A percentile compares a stretch with the other conserved stretches of the same genome.
phyloP scores from a whole-genome alignment of 2,113 vertebrate species.

The Larimichthys crocea region DNA sequence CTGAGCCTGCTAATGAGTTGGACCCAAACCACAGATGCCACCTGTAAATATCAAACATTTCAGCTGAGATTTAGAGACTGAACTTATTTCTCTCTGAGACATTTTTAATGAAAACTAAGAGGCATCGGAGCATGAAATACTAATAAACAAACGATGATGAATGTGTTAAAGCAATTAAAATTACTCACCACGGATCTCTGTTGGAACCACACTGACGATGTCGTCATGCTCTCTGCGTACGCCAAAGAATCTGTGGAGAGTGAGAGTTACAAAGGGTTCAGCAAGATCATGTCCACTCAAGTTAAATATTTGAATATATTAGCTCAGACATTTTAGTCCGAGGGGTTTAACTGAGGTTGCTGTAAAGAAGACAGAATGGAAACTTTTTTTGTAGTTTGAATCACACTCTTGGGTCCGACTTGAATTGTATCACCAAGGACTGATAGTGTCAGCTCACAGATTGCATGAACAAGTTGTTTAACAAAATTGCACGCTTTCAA shows the following conservation, averaged over 20 bases:
- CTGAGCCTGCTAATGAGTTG: constrained; percentile 42
- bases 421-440: constrained; percentile 28
- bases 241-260: constrained; percentile 56
- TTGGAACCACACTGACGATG: constrained; percentile 33
- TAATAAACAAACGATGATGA: constrained; percentile 57
- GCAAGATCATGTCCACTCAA: constrained; percentile 29
- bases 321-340: constrained; percentile 20
- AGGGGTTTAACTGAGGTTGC: constrained; percentile 3
- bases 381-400: constrained; percentile 23
- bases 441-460: constrained; percentile 31
- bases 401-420: constrained; percentile 25
- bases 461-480: constrained; percentile 56
- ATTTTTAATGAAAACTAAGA: constrained; percentile 54
- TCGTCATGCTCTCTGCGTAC: constrained; percentile 37
- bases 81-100: constrained; percentile 34
- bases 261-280: constrained; percentile 32
- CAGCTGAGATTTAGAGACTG: constrained; percentile 43
- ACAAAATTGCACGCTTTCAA: constrained; percentile 43
- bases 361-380: constrained; percentile 1
- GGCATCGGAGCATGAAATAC: constrained; percentile 53
- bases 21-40: constrained; percentile 55
- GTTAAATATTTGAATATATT: constrained; percentile 38
- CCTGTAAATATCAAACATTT: constrained; percentile 69
- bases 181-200: constrained; percentile 42
- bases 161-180: constrained; percentile 63